These are phyloP conservation scores for Grammomys dolichurus DNA, from an alignment of 2,113 vertebrate genomes.

Conservation along the genomic window DNA sequence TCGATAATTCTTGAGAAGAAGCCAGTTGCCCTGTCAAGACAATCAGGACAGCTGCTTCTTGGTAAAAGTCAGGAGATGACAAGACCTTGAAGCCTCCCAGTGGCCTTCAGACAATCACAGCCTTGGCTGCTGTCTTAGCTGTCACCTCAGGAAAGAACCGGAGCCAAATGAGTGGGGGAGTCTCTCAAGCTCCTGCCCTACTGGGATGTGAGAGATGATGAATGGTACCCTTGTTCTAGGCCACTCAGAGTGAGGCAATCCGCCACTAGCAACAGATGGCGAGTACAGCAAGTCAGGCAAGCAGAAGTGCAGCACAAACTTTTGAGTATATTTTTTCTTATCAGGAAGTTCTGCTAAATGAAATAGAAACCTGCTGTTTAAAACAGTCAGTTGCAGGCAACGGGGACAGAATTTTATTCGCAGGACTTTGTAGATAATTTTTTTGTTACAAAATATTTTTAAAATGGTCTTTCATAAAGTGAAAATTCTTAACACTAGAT, in stretches of 20 bases:
- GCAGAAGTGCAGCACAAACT: background rate
- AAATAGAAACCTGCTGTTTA: constrained; percentile 14
- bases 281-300: background rate
- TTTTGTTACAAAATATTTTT: background rate
- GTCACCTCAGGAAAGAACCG: background rate
- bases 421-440: background rate
- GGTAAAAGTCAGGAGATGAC: background rate
- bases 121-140: background rate
- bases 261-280: background rate
- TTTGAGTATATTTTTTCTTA: background rate
- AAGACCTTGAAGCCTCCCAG: background rate
- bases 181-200: background rate
- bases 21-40: background rate
- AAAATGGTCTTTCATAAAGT: background rate
- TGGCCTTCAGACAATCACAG: background rate
- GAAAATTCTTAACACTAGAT: background rate
- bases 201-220: background rate
- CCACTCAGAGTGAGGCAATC: background rate
- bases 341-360: constrained; percentile 12
- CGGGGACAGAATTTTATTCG: background rate
- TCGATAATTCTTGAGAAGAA: background rate
- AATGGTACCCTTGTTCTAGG: background rate
- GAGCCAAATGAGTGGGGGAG: background rate
- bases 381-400: background rate
- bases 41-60: background rate